Evolutionary conservation across 2,888 invertebrate species (phyloP), one percentile per base, ranked within the genome.

Genomic region (Lathronympha strigana): DNA sequence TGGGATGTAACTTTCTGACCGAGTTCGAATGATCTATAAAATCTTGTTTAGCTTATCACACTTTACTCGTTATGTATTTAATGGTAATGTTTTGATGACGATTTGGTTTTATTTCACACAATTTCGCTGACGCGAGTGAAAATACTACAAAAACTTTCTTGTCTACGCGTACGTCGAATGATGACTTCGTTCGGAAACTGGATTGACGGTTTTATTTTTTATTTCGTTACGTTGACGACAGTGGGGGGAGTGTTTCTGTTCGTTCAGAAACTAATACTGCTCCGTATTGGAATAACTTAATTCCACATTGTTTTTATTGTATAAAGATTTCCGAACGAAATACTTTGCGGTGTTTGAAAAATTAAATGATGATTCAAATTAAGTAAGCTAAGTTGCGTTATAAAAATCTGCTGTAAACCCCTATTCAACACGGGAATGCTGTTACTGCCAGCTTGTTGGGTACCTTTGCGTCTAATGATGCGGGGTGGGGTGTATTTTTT

Each of bases 141-240:
- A 57, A 50, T 55, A 43, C 55, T 21, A 38, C 23, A 51, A 17
- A 54, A 62, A 60, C 57, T 61, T 45, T 61, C 38, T 38, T 31
- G 49, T 55, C 2, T 38, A 57, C 45, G 61, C 62, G 49, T 76
- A 61, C 54, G 70, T 67, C 71, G 74, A 76, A 72, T 72, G 69
- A 74, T 69, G 61, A 62, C 55, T 71, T 55, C 76, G 75, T 77
- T 78, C 75, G 54, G 76, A 76, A 77, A 77, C 64, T 64, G 15
- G 38, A 47, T 21, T 19, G 17, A 25, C 5, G 55, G n/a, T 19
- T 45, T 53, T 13, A 36, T 55, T 40, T 31, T 57, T 63, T 40
- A 13, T 49, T 31, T 23, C 15, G 23, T 25, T 54, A 25, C 19
- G n/a, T 31, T 40, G 38, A 4, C 38, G n/a, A 31, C 15, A 15